Percentiles rank a stretch among this genome's conserved stretches.
These are phyloP conservation scores for Herpetotheres cachinnans DNA, from an alignment of 2,113 vertebrate species.

Conservation along the genomic window DNA sequence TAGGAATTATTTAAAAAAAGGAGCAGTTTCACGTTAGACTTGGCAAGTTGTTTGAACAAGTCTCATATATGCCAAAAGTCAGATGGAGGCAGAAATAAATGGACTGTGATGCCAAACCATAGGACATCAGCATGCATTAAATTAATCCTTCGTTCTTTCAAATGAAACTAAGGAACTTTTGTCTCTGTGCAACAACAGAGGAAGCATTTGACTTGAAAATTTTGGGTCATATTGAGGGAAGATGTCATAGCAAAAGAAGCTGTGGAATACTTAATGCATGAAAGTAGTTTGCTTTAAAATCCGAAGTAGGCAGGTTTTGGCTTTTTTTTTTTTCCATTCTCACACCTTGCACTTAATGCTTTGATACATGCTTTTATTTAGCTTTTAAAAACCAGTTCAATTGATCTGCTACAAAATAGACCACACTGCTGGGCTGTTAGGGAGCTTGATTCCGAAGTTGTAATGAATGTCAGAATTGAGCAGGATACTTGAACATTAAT, in stretches of 20 bases:
- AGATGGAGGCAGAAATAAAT: constrained; percentile 53
- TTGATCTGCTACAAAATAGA: not conserved
- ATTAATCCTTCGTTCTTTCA: not conserved
- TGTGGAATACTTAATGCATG: not conserved
- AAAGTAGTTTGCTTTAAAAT: not conserved
- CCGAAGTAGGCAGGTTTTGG: not conserved
- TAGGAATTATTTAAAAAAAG: constrained; percentile 48
- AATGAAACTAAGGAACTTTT: constrained; percentile 14
- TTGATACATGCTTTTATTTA: not conserved
- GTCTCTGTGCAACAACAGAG: not conserved
- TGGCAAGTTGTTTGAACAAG: constrained; percentile 27
- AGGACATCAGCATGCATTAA: constrained; percentile 25
- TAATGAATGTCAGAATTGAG: not conserved
- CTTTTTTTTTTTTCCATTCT: not conserved
- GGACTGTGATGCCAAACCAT: constrained; percentile 38
- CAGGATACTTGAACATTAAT: not conserved
- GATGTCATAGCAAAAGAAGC: not conserved
- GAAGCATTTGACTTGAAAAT: constrained; percentile 39
- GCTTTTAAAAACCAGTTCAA: not conserved
- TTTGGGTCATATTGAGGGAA: not conserved
- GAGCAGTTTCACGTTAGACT: constrained; percentile 5
- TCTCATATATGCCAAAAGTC: constrained; percentile 35
- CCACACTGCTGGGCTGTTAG: not conserved
- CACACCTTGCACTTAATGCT: not conserved
- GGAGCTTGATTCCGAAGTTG: not conserved